Conservation (phyloP, 2,113 vertebrate genomes). For the Naja naja region DNA sequence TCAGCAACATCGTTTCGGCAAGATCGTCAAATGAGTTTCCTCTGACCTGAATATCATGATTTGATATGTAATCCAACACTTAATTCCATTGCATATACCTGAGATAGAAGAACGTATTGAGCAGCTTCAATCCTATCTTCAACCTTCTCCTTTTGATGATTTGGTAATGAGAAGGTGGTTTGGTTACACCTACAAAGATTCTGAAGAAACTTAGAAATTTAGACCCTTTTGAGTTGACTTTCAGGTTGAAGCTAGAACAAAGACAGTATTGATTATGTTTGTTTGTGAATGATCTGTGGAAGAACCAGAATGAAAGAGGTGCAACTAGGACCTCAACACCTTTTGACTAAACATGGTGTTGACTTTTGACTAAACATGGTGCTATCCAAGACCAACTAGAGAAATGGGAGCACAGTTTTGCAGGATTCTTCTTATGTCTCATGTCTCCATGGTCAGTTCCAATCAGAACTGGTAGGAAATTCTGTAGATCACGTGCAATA, state of each 20-base stretch:
- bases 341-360: not conserved
- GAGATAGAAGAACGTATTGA: not conserved
- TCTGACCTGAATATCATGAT: not conserved
- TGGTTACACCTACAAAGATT: not conserved
- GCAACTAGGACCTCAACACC: not conserved
- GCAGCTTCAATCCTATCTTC: not conserved
- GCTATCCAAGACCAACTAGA: not conserved
- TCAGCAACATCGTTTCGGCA: not conserved
- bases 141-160: not conserved
- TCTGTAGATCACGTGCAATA: not conserved
- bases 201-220: not conserved
- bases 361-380: too few relatives aligned
- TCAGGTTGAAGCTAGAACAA: not conserved
- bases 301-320: not conserved
- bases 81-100: not conserved
- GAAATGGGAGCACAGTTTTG: not conserved
- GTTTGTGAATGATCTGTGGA: not conserved
- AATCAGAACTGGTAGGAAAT: not conserved
- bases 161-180: not conserved
- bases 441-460: not conserved
- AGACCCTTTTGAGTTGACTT: not conserved
- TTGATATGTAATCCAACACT: not conserved
- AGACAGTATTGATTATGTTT: not conserved
- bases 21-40: not conserved
- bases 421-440: not conserved